Percentiles rank a stretch among this genome's conserved stretches.
These are phyloP conservation scores for Chironomus tentans DNA, from an alignment of 2,888 invertebrate species.

Conservation along the genomic window DNA sequence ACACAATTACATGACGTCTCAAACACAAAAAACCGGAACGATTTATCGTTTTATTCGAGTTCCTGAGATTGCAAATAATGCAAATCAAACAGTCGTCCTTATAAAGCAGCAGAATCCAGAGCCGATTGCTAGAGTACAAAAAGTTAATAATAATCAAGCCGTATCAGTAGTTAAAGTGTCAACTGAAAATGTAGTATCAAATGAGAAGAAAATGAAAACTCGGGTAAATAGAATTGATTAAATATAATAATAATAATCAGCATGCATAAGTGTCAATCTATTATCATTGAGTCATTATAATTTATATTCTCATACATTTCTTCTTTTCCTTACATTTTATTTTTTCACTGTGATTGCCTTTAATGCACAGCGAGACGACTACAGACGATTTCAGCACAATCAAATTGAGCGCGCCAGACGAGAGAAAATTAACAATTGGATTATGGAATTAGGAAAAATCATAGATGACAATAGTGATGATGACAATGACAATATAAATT, in stretches of 20 bases:
- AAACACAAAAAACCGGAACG: conserved; percentile 13
- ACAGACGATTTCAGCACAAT: conserved; percentile 21
- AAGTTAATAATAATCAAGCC: background rate
- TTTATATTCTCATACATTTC: background rate
- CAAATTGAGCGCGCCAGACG: conserved; percentile 19
- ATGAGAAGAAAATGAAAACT: conserved; percentile 15
- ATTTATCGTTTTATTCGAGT: conserved; percentile 24
- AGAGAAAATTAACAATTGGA: conserved; percentile 26
- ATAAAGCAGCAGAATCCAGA: conserved; percentile 5
- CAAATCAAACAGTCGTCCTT: conserved; percentile 15
- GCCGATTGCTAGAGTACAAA: conserved; percentile 17
- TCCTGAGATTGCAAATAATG: conserved; percentile 7
- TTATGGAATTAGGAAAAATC: conserved; percentile 22
- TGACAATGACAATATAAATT: conserved; percentile 16
- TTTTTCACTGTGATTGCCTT: background rate
- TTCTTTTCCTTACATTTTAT: background rate
- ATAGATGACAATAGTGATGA: conserved; percentile 20
- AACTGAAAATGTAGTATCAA: background rate
- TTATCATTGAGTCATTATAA: too few species aligned
- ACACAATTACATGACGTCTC: conserved; percentile 5
- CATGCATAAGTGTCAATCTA: too few species aligned
- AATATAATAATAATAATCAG: background rate
- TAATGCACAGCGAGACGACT: conserved; percentile 18
- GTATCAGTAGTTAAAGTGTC: background rate
- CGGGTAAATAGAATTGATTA: background rate